phyloP scores from a whole-genome alignment of 1,140 invertebrate species.

The Penaeus japonicus region DNA sequence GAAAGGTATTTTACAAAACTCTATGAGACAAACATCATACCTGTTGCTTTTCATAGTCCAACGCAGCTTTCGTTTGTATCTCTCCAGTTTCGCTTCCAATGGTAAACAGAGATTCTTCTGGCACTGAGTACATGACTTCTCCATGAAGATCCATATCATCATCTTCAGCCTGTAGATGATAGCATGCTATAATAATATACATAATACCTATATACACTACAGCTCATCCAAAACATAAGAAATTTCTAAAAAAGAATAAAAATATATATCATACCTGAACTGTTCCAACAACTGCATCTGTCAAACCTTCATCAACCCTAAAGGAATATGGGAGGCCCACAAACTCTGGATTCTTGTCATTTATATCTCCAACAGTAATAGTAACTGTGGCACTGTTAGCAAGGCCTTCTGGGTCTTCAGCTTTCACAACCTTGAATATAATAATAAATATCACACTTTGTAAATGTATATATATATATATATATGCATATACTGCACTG shows the following conservation, averaged over 20 bases:
- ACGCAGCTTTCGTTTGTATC: slow-evolving; percentile 76
- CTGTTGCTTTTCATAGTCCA: slow-evolving; percentile 85
- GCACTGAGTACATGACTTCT: slow-evolving; percentile 72
- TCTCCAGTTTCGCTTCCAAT: slow-evolving; percentile 82
- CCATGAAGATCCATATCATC: slow-evolving; percentile 78
- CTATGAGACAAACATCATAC: not conserved
- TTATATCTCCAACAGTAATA: slow-evolving; percentile 88
- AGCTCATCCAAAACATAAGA: not conserved
- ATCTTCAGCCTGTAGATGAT: slow-evolving; percentile 68
- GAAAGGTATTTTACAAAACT: not conserved
- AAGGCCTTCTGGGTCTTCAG: slow-evolving; percentile 84
- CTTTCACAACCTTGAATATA: slow-evolving; percentile 76
- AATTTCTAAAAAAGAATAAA: not conserved
- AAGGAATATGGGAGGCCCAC: slow-evolving; percentile 84
- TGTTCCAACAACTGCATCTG: slow-evolving; percentile 75
- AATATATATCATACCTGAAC: slow-evolving; percentile 73
- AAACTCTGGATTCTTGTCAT: slow-evolving; percentile 81
- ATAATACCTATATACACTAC: not conserved
- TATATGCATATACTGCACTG: not conserved
- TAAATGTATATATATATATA: too few relatives aligned
- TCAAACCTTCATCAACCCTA: slow-evolving; percentile 80
- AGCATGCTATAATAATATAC: not conserved
- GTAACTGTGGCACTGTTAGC: slow-evolving; percentile 83
- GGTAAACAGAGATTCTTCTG: slow-evolving; percentile 78
- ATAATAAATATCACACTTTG: slow-evolving; percentile 13